Conservation (phyloP, 1,140 invertebrate genomes). For the Polypedilum vanderplanki region DNA sequence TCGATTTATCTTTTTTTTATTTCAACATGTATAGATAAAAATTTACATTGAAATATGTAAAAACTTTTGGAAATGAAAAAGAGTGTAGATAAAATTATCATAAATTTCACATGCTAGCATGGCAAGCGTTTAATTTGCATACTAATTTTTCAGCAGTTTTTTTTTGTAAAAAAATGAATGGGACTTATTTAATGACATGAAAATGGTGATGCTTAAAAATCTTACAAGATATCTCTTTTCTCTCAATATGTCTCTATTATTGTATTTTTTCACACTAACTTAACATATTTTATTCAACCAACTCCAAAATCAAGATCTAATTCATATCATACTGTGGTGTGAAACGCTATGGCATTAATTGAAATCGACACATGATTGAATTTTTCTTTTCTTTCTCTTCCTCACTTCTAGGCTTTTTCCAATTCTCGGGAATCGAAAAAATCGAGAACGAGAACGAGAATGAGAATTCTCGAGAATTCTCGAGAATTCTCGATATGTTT, state of each 20-base stretch:
- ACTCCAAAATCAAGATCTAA: neutral
- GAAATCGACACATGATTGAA: neutral
- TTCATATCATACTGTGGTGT: neutral
- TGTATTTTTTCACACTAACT: neutral
- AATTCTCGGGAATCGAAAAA: no score
- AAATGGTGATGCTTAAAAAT: no score
- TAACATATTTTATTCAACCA: neutral
- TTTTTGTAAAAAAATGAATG: neutral
- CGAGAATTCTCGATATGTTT: no score
- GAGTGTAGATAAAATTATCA: constrained; percentile 17
- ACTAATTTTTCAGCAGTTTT: constrained; percentile 2
- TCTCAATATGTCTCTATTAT: neutral
- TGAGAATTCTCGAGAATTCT: no score
- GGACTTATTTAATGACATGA: neutral
- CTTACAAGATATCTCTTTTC: no score
- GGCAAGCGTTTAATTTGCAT: constrained; percentile 10
- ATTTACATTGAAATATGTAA: no score
- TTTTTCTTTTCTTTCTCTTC: neutral
- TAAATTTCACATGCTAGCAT: neutral
- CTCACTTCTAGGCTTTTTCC: no score
- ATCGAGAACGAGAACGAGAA: no score
- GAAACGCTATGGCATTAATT: neutral
- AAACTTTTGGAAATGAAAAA: neutral
- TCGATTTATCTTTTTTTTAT: no score
- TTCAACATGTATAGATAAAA: no score